phyloP scores from a whole-genome alignment of 2,113 vertebrate genomes.

The Ceyx melanurus region DNA sequence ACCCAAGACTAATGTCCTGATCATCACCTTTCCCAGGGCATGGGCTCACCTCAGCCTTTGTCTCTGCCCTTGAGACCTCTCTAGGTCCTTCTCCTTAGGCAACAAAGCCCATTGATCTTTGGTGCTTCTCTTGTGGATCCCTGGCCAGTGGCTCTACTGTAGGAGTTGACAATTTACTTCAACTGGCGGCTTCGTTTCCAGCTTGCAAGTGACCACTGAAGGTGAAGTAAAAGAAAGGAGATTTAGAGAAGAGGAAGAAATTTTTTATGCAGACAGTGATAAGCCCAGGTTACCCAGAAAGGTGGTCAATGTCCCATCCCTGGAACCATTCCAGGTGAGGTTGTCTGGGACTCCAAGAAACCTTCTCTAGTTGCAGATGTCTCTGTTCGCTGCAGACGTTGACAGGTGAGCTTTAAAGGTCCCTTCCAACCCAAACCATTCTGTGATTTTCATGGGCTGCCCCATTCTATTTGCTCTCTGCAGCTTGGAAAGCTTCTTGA shows the following conservation, averaged over 20 bases:
- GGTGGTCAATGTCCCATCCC: not conserved
- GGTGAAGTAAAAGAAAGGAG: not conserved
- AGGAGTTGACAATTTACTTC: not conserved
- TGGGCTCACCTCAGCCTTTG: not conserved
- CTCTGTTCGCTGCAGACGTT: not conserved
- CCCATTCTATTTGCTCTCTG: not conserved
- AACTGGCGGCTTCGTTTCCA: not conserved
- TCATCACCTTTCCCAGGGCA: not conserved
- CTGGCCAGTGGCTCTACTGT: accelerated
- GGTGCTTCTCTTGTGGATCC: not conserved
- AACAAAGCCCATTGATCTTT: not conserved
- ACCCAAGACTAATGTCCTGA: not conserved
- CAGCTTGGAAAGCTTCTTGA: not conserved
- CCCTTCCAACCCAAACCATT: not conserved
- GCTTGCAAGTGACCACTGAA: not conserved
- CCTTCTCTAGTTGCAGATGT: not conserved
- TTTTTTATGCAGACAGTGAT: not conserved
- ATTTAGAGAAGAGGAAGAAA: not conserved
- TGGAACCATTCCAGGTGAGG: not conserved
- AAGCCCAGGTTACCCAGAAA: not conserved
- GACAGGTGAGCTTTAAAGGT: not conserved
- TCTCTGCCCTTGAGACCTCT: not conserved
- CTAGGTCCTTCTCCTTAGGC: not conserved
- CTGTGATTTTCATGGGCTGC: not conserved
- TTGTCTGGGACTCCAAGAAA: not conserved